Percentiles rank a stretch among this genome's conserved stretches.
phyloP scores from a whole-genome alignment of 2,113 vertebrate species.

The Vulpes ferrilata region DNA sequence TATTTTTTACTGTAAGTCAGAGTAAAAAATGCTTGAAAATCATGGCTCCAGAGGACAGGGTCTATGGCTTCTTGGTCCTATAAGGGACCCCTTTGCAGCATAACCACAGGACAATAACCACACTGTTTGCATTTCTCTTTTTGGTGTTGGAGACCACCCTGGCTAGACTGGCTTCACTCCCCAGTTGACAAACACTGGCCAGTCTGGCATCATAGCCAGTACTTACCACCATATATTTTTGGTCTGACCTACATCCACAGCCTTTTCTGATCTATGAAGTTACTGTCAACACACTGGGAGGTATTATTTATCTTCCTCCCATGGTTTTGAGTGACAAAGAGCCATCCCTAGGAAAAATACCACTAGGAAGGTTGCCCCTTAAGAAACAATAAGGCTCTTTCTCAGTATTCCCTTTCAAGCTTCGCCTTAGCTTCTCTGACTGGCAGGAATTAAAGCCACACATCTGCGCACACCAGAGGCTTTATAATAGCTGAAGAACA shows the following conservation, averaged over 20 bases:
- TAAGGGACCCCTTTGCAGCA: conserved; percentile 25
- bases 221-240: conserved; percentile 77
- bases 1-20: background rate
- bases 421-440: background rate
- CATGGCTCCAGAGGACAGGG: background rate
- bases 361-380: conserved; percentile 4
- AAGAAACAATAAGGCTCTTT: conserved; percentile 51
- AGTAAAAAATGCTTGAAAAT: conserved; percentile 17
- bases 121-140: conserved; percentile 74
- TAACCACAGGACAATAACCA: conserved; percentile 54
- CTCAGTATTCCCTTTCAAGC: conserved; percentile 6
- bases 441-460: conserved; percentile 12
- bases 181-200: conserved; percentile 56
- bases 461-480: background rate
- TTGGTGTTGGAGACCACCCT: conserved; percentile 61
- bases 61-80: conserved; percentile 41
- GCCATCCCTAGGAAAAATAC: conserved; percentile 19
- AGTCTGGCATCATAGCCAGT: conserved; percentile 56
- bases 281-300: conserved; percentile 76
- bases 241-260: conserved; percentile 77
- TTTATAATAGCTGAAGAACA: background rate
- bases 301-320: conserved; percentile 76
- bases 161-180: conserved; percentile 3
- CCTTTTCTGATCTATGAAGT: conserved; percentile 73
- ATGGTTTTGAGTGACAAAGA: conserved; percentile 78